A percentile compares a stretch with the other conserved stretches of the same genome.
phyloP scores from a whole-genome alignment of 2,113 vertebrate species.

The Fregata magnificens region DNA sequence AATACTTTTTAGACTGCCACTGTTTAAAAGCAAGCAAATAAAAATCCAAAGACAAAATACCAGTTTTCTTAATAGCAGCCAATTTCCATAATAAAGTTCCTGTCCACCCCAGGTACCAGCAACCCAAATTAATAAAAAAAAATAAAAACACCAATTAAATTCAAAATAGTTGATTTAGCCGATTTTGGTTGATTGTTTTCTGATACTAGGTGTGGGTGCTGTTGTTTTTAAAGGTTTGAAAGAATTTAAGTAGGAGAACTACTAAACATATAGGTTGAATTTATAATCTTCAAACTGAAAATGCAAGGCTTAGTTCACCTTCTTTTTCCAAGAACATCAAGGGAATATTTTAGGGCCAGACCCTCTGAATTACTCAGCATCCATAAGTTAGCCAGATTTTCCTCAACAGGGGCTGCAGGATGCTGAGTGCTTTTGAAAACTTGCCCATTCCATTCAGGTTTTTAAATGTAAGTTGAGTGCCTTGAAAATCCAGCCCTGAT shows the following conservation, averaged over 20 bases:
- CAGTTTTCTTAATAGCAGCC: not conserved
- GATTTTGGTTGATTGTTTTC: not conserved
- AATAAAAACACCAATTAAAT: not conserved
- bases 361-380: not conserved
- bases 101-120: not conserved
- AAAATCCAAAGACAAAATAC: not conserved
- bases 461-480: not conserved
- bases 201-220: not conserved
- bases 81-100: not conserved
- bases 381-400: not conserved
- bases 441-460: not conserved
- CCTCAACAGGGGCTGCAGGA: not conserved
- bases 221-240: not conserved
- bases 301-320: not conserved
- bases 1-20: not conserved
- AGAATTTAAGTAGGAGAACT: not conserved
- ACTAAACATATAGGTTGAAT: not conserved
- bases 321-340: not conserved
- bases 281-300: not conserved
- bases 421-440: not conserved
- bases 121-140: not conserved
- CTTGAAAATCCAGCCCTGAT: not conserved
- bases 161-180: not conserved
- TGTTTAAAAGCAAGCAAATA: not conserved
- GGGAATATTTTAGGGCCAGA: not conserved